Evolutionary conservation across 2,797 vertebrate species (phyloP).

Genomic region (Coregonus sp.): DNA sequence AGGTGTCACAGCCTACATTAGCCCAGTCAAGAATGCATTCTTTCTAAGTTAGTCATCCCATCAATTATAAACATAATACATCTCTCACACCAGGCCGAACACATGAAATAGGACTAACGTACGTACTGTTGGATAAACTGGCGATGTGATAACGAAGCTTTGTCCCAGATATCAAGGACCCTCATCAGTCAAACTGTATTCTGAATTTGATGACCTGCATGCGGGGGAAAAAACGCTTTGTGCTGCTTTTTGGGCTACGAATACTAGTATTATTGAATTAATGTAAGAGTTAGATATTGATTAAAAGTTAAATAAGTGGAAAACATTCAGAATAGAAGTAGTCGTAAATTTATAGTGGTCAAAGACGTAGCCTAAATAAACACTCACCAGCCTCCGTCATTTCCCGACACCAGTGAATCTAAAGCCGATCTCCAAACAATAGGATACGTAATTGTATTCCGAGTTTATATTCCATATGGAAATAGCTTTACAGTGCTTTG

Average conservation of each 20-base stretch:
- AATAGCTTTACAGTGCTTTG: not conserved
- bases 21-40: no score
- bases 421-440: slow-evolving; percentile 1
- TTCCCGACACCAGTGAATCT: not conserved
- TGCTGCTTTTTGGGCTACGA: not conserved
- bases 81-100: not conserved
- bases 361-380: not conserved
- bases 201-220: not conserved
- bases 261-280: not conserved
- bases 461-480: not conserved
- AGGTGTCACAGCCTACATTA: no score
- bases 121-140: slow-evolving; percentile 79
- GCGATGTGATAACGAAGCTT: slow-evolving; percentile 64
- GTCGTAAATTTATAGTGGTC: not conserved
- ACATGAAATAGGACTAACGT: not conserved
- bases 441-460: not conserved
- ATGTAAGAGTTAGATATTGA: not conserved
- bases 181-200: slow-evolving; percentile 66
- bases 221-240: not conserved
- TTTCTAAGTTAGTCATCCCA: no score
- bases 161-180: slow-evolving; percentile 68
- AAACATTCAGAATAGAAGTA: not conserved
- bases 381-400: not conserved
- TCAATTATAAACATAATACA: no score
- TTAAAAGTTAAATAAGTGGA: not conserved